Percentiles rank a stretch among this genome's conserved stretches.
These are phyloP conservation scores for Platichthys flesus DNA, from an alignment of 2,113 vertebrate species.

Conservation along the genomic window DNA sequence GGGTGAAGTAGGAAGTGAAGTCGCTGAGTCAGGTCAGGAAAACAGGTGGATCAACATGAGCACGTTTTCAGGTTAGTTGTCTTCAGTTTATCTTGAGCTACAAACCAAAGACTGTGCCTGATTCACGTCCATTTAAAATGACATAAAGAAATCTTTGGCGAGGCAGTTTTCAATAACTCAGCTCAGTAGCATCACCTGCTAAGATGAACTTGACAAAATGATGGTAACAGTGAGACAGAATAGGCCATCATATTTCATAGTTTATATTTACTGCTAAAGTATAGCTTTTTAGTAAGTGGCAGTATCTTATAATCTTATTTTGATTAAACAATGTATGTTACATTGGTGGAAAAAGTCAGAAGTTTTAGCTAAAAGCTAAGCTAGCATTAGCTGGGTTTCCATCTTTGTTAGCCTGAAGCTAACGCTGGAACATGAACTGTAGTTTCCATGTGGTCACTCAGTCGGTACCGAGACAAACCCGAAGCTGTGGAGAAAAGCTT, in stretches of 20 bases:
- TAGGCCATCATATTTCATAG: neutral
- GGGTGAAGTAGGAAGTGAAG: neutral
- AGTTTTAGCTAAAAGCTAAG: neutral
- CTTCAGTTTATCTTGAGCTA: neutral
- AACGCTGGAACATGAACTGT: neutral
- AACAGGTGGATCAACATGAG: constrained; percentile 22
- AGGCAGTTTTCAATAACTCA: neutral
- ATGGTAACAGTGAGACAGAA: neutral
- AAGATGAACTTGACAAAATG: neutral
- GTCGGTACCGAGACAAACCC: neutral
- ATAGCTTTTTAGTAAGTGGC: neutral
- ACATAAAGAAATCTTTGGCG: neutral
- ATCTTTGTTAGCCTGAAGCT: neutral
- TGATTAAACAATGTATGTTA: neutral
- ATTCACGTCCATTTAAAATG: neutral
- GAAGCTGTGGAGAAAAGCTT: neutral
- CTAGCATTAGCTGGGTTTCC: neutral
- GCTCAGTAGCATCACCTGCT: neutral
- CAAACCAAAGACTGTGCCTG: neutral
- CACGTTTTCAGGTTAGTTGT: constrained; percentile 12
- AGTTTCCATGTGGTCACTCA: neutral
- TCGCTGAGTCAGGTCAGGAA: neutral
- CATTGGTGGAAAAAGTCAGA: neutral
- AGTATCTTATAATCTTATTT: neutral
- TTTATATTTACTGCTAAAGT: neutral